Conservation (phyloP, 1,140 invertebrate species). For the Pseudomyrmex pallidus region DNA sequence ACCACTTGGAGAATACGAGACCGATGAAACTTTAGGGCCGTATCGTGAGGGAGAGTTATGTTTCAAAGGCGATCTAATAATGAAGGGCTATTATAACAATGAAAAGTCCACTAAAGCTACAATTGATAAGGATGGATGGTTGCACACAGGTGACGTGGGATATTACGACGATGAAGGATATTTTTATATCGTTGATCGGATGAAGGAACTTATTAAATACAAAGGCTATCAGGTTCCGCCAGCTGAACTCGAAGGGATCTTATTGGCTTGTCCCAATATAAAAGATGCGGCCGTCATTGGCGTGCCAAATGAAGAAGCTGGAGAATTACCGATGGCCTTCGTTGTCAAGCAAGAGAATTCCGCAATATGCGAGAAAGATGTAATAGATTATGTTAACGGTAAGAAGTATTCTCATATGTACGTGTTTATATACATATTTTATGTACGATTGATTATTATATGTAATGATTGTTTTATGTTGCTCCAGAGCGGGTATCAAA, state of each 20-base stretch:
- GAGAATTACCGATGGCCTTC: constrained; percentile 90
- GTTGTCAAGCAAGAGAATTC: constrained; percentile 86
- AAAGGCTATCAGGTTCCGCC: constrained; percentile 86
- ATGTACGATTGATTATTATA: neutral
- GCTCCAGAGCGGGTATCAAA: constrained; percentile 79
- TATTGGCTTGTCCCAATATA: constrained; percentile 88
- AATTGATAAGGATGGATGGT: constrained; percentile 88
- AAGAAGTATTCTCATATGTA: constrained; percentile 27
- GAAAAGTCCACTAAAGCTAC: constrained; percentile 67
- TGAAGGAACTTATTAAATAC: constrained; percentile 93
- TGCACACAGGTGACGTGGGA: constrained; percentile 90
- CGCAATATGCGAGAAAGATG: constrained; percentile 83
- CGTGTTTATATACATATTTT: neutral
- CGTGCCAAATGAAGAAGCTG: constrained; percentile 87
- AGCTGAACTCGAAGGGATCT: constrained; percentile 87
- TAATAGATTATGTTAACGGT: constrained; percentile 85
- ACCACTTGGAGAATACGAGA: constrained; percentile 63
- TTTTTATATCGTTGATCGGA: constrained; percentile 89
- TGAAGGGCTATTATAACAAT: constrained; percentile 78
- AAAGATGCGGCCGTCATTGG: constrained; percentile 91
- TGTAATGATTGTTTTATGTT: neutral
- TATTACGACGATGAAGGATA: constrained; percentile 88
- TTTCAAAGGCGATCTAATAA: constrained; percentile 76
- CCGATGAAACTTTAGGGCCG: constrained; percentile 86
- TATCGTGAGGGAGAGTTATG: constrained; percentile 89